Base-by-base conservation (phyloP, 2,888 invertebrate species). In the Euspilapteryx auroguttella region DNA sequence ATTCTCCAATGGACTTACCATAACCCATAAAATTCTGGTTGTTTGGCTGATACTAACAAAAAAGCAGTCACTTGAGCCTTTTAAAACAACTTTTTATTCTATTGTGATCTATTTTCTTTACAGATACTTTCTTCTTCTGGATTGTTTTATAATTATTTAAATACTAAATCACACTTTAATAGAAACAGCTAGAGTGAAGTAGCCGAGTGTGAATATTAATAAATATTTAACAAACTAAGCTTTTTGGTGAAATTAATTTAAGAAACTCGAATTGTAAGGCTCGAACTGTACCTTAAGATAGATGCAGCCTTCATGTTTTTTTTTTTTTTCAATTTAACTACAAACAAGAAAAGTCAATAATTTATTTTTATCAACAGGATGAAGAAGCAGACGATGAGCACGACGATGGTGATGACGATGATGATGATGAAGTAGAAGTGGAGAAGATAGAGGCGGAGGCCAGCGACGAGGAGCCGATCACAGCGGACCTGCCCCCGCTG, bases 371-470 rank as follows among this genome's bases (percentile, higher is more conserved):
- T n/a, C n/a, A n/a, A n/a, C n/a, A 63, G 44, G 59, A 62, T 30
- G 56, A 63, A 21, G 57, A 57, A 4, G 47, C 55, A 25, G 47
- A 49, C 27, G 42, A 36, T 3, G 36, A 47, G 12, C 38, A 50
- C 25, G 42, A 49, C n/a, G 49, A 57, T 20, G 48, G 59, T 11
- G 61, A 63, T 27, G 59, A 61, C 10, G 56, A 55, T 20, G 47
- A 52, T 25, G 50, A 63, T 24, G 39, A 47, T 9, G 58, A 50
- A 22, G 55, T 59, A 23, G 66, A 65, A 45, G 56, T 77, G 29
- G 80, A 79, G 36, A 71, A 61, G 21, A 54, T 69, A 22, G 69
- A 68, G 34, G 47, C 47, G 13, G 71, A 69, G 35, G 39, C 55
- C 8, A 51, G 55, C 10, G 68, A 71, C 29, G 58, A 59, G n/a